These are phyloP conservation scores for Apoda limacodes DNA, from an alignment of 2,888 invertebrate genomes.

Conservation along the genomic window DNA sequence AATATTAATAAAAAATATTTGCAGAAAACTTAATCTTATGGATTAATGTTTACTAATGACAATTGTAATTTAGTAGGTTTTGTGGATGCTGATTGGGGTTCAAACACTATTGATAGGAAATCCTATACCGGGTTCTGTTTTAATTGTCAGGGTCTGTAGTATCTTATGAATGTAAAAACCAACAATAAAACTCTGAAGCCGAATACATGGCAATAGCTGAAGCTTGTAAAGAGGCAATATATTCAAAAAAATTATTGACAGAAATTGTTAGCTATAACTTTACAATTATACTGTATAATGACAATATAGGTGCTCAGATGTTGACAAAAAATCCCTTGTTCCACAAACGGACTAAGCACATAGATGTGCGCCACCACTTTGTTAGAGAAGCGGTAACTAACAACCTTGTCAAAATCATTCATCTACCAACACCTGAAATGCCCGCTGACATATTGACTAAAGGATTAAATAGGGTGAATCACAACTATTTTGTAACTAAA, in stretches of 20 bases:
- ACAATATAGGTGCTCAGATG: conserved; percentile 14
- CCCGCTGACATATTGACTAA: conserved; percentile 7
- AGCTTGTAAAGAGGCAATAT: conserved; percentile 11
- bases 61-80: conserved; percentile 13
- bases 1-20: conserved; percentile 16
- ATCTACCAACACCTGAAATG: too few species aligned
- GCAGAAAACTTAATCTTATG: conserved; percentile 13
- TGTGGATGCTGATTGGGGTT: conserved; percentile 22
- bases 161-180: conserved; percentile 11
- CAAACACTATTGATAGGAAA: conserved; percentile 8
- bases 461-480: conserved; percentile 1
- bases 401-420: conserved; percentile 3
- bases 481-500: conserved; percentile 1
- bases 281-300: conserved; percentile 8
- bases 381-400: conserved; percentile 10
- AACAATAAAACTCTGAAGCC: conserved; percentile 8
- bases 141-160: conserved; percentile 4
- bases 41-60: conserved; percentile 17
- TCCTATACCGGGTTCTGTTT: conserved; percentile 13
- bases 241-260: conserved; percentile 9
- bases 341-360: conserved; percentile 12
- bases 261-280: conserved; percentile 5
- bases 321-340: conserved; percentile 10
- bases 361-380: too few species aligned
- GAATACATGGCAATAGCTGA: conserved; percentile 10